phyloP scores from a whole-genome alignment of 2,888 invertebrate species.

The Eristalis pertinax region DNA sequence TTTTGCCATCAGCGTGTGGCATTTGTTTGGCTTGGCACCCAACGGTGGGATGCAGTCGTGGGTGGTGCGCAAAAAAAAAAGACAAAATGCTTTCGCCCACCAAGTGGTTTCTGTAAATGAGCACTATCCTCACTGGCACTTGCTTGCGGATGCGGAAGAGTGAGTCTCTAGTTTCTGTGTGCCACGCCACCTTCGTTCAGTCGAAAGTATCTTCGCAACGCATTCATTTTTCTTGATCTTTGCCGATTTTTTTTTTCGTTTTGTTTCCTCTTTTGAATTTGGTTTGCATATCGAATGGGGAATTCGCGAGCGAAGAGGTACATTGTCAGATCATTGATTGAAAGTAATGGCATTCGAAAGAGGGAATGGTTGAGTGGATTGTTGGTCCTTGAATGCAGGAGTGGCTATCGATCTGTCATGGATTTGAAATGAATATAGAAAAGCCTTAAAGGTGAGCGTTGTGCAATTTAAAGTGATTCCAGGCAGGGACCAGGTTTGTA shows the following conservation, averaged over 20 bases:
- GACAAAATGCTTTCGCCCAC: conserved; percentile 37
- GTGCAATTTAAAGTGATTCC: background rate
- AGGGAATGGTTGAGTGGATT: background rate
- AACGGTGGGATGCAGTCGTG: conserved; percentile 35
- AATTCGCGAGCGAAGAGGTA: background rate
- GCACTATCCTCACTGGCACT: conserved; percentile 5
- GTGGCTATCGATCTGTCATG: background rate
- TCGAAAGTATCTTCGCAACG: background rate
- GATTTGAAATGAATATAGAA: background rate
- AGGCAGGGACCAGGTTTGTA: too few species aligned
- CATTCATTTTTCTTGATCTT: background rate
- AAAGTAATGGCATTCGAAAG: background rate
- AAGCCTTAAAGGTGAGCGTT: background rate
- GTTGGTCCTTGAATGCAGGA: background rate
- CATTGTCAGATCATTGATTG: conserved; percentile 11
- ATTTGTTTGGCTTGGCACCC: background rate
- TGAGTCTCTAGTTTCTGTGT: background rate
- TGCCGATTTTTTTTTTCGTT: background rate
- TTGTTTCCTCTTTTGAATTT: background rate
- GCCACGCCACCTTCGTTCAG: background rate
- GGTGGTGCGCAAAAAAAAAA: conserved; percentile 11
- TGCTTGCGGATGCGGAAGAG: background rate
- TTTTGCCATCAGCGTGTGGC: conserved; percentile 1
- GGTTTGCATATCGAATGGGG: conserved; percentile 30
- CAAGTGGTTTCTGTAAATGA: conserved; percentile 36